Evolutionary conservation across 2,888 invertebrate species (phyloP).

Genomic region (Diaperis boleti): DNA sequence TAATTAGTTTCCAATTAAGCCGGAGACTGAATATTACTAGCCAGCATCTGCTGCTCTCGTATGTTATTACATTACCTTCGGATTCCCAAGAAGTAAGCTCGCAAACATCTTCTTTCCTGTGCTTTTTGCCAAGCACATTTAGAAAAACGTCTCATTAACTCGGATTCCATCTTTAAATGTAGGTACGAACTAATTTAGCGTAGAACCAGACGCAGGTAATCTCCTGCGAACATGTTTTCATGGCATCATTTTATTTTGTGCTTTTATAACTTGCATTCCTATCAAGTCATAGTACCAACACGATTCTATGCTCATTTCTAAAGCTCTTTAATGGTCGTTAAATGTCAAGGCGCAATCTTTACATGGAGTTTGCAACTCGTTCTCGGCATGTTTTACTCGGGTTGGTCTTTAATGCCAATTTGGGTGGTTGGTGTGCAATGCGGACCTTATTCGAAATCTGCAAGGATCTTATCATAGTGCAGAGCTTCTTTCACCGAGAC

Average conservation of each 20-base stretch:
- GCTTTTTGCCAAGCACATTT: not conserved
- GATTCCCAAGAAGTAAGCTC: no score
- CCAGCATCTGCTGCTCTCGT: no score
- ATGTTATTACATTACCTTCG: no score
- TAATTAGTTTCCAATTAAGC: no score
- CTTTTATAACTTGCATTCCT: conserved; percentile 49
- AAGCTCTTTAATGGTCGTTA: conserved; percentile 56
- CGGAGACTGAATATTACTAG: no score
- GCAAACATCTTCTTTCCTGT: no score
- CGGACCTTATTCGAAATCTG: not conserved
- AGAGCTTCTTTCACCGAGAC: no score
- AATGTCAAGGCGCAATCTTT: conserved; percentile 59
- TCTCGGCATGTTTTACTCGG: conserved; percentile 41
- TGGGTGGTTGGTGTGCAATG: conserved; percentile 32
- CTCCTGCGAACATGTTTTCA: conserved; percentile 1
- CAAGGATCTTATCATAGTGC: no score
- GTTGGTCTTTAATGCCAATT: conserved; percentile 41
- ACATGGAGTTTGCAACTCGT: conserved; percentile 52
- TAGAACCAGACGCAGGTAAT: conserved; percentile 2
- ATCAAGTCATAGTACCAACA: conserved; percentile 50
- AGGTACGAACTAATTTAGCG: not conserved
- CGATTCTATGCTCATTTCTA: conserved; percentile 50
- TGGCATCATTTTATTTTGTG: conserved; percentile 19
- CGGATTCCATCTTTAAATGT: conserved; percentile 7
- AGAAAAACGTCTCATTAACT: conserved; percentile 1